phyloP scores from a whole-genome alignment of 1,140 invertebrate species.

The Sinonovacula constricta region DNA sequence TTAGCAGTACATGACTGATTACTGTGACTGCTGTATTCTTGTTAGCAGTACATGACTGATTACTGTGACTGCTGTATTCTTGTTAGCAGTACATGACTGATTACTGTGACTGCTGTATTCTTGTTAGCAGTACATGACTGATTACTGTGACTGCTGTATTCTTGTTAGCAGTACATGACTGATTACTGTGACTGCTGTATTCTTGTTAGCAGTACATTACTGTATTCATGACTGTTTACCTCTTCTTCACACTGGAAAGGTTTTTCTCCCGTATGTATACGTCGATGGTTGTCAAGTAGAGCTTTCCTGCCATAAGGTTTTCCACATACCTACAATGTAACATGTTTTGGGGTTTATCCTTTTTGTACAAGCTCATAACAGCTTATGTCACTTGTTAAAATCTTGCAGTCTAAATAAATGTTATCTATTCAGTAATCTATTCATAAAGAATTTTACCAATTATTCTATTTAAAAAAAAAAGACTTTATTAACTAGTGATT shows the following conservation, averaged over 20 bases:
- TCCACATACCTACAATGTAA: conserved; percentile 68
- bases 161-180: too few relatives aligned
- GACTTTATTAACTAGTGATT: too few relatives aligned
- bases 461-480: conserved; percentile 74
- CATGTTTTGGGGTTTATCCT: conserved; percentile 86
- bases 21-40: too few relatives aligned
- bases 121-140: too few relatives aligned
- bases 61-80: conserved; percentile 17
- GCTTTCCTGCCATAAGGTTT: conserved; percentile 55
- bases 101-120: background rate
- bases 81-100: conserved; percentile 7
- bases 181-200: background rate
- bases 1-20: too few relatives aligned
- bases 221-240: background rate
- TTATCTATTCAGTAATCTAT: conserved; percentile 81
- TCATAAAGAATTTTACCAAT: background rate
- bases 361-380: background rate
- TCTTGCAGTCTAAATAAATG: background rate
- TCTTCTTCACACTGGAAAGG: conserved; percentile 86
- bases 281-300: conserved; percentile 73
- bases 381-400: background rate
- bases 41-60: too few relatives aligned
- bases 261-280: conserved; percentile 89
- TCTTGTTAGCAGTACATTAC: background rate
- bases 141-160: too few relatives aligned